phyloP scores from a whole-genome alignment of 2,888 invertebrate species.

The Drosophila imparisetae region DNA sequence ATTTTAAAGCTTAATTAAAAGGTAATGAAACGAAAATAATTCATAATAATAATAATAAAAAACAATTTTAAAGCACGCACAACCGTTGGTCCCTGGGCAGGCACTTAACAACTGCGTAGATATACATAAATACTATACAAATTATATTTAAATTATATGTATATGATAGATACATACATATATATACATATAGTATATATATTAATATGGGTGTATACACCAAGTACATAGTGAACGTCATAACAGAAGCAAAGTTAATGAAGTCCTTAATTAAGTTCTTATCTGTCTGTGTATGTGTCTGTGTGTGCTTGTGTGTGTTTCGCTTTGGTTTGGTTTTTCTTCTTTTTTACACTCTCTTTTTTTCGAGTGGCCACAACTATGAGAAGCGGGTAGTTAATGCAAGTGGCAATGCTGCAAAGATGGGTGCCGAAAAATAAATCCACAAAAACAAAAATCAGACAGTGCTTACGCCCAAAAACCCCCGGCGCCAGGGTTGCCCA shows the following conservation, averaged over 20 bases:
- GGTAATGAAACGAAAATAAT: conserved; percentile 66
- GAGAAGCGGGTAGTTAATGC: conserved; percentile 30
- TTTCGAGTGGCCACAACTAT: conserved; percentile 42
- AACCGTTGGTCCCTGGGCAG: conserved; percentile 22
- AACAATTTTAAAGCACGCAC: conserved; percentile 29
- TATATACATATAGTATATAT: background rate
- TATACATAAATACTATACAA: conserved; percentile 12
- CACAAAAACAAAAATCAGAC: conserved; percentile 35
- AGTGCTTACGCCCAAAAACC: conserved; percentile 34
- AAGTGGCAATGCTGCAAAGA: conserved; percentile 30
- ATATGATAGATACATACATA: background rate
- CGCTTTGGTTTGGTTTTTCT: conserved; percentile 13
- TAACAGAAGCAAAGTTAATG: conserved; percentile 67
- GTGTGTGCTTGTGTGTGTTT: conserved; percentile 2
- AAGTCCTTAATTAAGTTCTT: conserved; percentile 75
- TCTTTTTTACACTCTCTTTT: conserved; percentile 1
- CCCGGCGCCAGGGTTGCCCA: conserved; percentile 28
- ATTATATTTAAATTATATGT: background rate
- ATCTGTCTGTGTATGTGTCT: conserved; percentile 21
- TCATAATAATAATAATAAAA: conserved; percentile 44
- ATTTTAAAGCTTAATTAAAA: conserved; percentile 67
- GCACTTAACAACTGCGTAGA: conserved; percentile 10
- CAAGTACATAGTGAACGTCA: conserved; percentile 15
- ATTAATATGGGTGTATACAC: background rate
- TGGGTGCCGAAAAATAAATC: conserved; percentile 42